These are phyloP conservation scores for Meiosimyza platycephala DNA, from an alignment of 2,888 invertebrate genomes.

Conservation along the genomic window DNA sequence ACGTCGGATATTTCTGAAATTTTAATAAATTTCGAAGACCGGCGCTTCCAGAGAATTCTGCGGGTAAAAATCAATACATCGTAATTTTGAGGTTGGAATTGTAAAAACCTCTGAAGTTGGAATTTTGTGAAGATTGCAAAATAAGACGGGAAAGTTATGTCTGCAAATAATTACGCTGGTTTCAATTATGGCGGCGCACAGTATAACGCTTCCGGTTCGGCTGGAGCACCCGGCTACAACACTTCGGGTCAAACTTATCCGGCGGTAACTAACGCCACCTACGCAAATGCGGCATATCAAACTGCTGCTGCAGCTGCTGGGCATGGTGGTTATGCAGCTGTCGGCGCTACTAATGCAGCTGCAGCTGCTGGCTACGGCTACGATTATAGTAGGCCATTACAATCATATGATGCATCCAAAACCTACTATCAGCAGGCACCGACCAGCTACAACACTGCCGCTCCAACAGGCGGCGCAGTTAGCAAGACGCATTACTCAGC, in stretches of 20 bases:
- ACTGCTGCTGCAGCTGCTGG: slow-evolving; percentile 71
- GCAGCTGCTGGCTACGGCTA: slow-evolving; percentile 72
- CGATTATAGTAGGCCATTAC: slow-evolving; percentile 73
- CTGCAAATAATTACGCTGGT: slow-evolving; percentile 91
- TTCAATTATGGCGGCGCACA: slow-evolving; percentile 94
- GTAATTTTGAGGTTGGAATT: too few relatives aligned
- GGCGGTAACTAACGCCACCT: slow-evolving; percentile 73
- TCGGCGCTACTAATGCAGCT: slow-evolving; percentile 77
- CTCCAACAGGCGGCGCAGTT: slow-evolving; percentile 62
- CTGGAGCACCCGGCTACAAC: slow-evolving; percentile 85
- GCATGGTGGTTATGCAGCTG: slow-evolving; percentile 71
- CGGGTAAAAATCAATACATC: too few relatives aligned
- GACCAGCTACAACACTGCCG: slow-evolving; percentile 67
- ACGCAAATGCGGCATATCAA: slow-evolving; percentile 87
- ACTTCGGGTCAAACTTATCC: slow-evolving; percentile 64
- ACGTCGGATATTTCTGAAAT: too few relatives aligned
- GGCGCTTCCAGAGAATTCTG: too few relatives aligned
- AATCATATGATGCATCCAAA: slow-evolving; percentile 84
- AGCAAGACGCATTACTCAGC: slow-evolving; percentile 69
- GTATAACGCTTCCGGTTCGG: slow-evolving; percentile 84
- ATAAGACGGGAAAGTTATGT: slow-evolving; percentile 46
- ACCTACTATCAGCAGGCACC: slow-evolving; percentile 84
- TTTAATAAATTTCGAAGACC: too few relatives aligned
- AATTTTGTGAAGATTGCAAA: neutral
- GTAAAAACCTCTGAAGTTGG: too few relatives aligned